Conservation (phyloP, 2,797 vertebrate genomes). For the Glyptemys insculpta region DNA sequence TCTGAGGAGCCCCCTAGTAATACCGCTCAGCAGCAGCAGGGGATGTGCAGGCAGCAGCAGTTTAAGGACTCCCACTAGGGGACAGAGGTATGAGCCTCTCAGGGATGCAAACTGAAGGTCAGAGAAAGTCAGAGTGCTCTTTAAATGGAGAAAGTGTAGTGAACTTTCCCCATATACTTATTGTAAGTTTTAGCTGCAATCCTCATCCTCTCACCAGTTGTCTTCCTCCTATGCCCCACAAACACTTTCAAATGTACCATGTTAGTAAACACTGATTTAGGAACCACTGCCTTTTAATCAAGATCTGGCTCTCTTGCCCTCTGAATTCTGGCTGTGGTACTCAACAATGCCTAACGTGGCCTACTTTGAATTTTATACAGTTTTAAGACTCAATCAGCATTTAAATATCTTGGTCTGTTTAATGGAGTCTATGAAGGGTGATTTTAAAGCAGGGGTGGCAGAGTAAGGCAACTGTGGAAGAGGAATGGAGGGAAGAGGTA, state of each 20-base stretch:
- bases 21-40: background rate
- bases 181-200: background rate
- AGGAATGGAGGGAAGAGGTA: rapidly evolving
- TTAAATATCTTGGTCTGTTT: background rate
- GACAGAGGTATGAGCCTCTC: background rate
- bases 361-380: background rate
- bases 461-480: background rate
- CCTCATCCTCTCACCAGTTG: background rate
- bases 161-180: background rate
- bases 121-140: background rate
- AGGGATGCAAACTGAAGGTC: background rate
- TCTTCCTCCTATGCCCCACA: background rate
- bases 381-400: background rate
- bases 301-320: background rate
- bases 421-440: background rate
- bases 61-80: background rate
- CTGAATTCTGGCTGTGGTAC: background rate
- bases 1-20: background rate
- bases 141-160: background rate
- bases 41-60: background rate
- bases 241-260: background rate
- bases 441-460: background rate
- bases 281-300: background rate
- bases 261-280: background rate
- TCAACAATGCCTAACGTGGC: rapidly evolving